A percentile compares a stretch with the other conserved stretches of the same genome.
Evolutionary conservation across 2,888 invertebrate species (phyloP).

Genomic region (Plagodis dolabraria): DNA sequence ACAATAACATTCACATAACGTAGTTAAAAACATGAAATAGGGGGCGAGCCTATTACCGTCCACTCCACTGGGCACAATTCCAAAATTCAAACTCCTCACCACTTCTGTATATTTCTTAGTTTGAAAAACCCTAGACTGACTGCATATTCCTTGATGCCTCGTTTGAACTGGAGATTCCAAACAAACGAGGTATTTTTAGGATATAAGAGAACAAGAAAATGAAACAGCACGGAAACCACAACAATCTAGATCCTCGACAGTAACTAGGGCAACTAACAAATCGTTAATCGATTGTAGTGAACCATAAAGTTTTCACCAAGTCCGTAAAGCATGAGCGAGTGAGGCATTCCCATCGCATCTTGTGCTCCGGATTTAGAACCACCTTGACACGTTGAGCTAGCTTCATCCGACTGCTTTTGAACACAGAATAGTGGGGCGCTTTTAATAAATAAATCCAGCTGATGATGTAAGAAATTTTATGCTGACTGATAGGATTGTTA

Average conservation of each 20-base stretch:
- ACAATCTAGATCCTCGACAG: neutral
- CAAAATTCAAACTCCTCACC: too few species aligned
- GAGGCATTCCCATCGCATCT: slow-evolving; percentile 32
- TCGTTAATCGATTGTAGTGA: slow-evolving; percentile 11
- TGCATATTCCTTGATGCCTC: too few species aligned
- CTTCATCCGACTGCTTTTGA: slow-evolving; percentile 25
- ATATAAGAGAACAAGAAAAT: neutral
- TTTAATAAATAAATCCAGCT: slow-evolving; percentile 30
- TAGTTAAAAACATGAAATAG: too few species aligned
- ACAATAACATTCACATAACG: too few species aligned
- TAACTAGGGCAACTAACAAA: slow-evolving; percentile 6
- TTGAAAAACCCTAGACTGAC: too few species aligned
- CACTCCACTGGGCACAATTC: too few species aligned
- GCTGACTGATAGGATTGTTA: neutral
- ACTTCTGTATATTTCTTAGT: too few species aligned
- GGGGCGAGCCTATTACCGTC: too few species aligned
- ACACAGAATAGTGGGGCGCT: slow-evolving; percentile 29
- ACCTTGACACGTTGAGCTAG: slow-evolving; percentile 69
- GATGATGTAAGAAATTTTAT: slow-evolving; percentile 18
- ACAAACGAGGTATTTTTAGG: too few species aligned
- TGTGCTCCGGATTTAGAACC: slow-evolving; percentile 55
- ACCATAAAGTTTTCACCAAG: slow-evolving; percentile 23
- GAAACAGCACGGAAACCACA: neutral
- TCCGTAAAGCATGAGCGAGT: slow-evolving; percentile 33
- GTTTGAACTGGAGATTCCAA: too few species aligned